Evolutionary conservation across 2,888 invertebrate species (phyloP), one percentile per base, ranked within the genome.

Genomic region (Oscheius onirici): DNA sequence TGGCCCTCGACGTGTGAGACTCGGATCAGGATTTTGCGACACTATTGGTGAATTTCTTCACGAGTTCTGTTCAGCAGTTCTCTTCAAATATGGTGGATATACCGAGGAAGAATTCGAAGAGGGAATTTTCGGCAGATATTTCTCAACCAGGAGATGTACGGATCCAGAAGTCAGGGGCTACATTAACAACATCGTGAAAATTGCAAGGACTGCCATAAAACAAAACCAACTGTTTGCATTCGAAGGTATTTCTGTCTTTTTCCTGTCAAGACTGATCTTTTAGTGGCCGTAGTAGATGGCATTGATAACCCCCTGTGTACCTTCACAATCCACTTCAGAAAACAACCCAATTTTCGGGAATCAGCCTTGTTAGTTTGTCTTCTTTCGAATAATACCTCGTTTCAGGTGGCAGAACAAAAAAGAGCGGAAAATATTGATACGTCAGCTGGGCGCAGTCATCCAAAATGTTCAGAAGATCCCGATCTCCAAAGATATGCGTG

Each of bases 41-140:
- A 43, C 41, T 15, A 49, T 69, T n/a, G 69, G 69, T 1, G 58
- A 69, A 17, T 69, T 58, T 24, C 43, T 69, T 10, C 58, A 58
- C 24, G 69, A 69, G 15, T 17, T 69, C 46, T 44, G 46, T 13
- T 24, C 24, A 3, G 54, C 60, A 2, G 58, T 60, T 0, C 49
- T 69, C 17, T 58, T 8, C 40, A 57, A 51, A 44, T 69, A 24
- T 43, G 60, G 69, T 5, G 58, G 49, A 13, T 60, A 58, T 17
- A 3, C 20, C 6, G 49, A 69, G 15, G 49, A 58, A 1, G 28
- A 34, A 2, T 69, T 69, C 51, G 17, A 20, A 13, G 24, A 20
- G 1, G 67, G 55, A n/a, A n/a, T 51, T 3, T 34, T 34, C 2
- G 49, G 49, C 0, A 22, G 10, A 49, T 63, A 63, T n/a, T 24